Evolutionary conservation across 2,888 invertebrate species (phyloP).

Genomic region (Heterodera filipjevi): DNA sequence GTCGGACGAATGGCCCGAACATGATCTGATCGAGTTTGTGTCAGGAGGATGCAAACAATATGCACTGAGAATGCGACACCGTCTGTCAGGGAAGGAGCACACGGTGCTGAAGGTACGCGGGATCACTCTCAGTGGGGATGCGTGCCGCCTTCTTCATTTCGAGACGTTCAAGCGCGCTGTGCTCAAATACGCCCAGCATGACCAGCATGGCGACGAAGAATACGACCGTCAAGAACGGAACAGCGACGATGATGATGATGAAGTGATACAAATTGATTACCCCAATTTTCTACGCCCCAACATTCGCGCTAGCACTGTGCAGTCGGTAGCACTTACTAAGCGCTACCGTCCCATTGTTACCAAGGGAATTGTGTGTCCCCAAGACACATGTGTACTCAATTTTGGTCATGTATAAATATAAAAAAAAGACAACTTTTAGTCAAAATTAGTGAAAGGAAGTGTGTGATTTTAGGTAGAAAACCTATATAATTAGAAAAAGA

Average conservation of each 20-base stretch:
- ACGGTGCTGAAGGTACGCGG: conserved; percentile 15
- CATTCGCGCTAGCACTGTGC: not conserved
- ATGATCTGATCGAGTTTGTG: conserved; percentile 17
- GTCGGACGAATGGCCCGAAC: conserved; percentile 21
- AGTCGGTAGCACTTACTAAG: not conserved
- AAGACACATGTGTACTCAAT: not conserved
- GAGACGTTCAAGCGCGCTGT: conserved; percentile 9
- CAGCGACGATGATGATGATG: not conserved
- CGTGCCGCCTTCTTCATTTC: conserved; percentile 22
- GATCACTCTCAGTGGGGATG: not conserved
- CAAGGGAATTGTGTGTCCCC: not conserved
- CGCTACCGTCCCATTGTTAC: not conserved
- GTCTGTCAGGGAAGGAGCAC: not conserved
- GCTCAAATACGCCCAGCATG: not conserved
- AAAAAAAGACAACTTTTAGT: not conserved
- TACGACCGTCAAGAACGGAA: not conserved
- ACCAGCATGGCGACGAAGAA: not conserved
- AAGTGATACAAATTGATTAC: not conserved
- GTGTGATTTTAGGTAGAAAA: not conserved
- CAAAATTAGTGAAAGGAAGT: not conserved
- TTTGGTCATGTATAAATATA: not conserved
- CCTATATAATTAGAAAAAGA: not conserved
- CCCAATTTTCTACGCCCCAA: not conserved
- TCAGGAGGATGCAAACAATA: conserved; percentile 6
- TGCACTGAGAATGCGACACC: conserved; percentile 6